phyloP scores from a whole-genome alignment of 1,140 invertebrate species.

The Drosophila ercepeae region DNA sequence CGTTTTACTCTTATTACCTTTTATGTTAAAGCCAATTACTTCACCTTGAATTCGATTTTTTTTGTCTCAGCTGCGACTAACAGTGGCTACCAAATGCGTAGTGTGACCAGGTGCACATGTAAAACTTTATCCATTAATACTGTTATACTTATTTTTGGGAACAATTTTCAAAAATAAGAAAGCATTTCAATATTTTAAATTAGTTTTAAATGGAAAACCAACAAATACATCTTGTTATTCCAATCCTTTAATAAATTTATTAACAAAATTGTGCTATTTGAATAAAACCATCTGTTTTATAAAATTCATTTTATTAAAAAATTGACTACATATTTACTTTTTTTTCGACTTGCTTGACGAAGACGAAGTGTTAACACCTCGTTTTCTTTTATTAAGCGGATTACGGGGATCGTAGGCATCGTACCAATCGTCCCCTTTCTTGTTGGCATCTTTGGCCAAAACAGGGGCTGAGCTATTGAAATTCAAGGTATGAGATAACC shows the following conservation, averaged over 20 bases:
- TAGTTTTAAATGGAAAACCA: no score
- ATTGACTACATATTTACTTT: neutral
- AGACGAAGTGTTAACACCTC: constrained; percentile 85
- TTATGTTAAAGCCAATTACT: constrained; percentile 74
- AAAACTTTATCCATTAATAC: neutral
- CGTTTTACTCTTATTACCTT: constrained; percentile 58
- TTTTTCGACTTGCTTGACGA: constrained; percentile 35
- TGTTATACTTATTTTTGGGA: neutral
- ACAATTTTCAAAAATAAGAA: neutral
- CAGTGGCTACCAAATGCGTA: constrained; percentile 2
- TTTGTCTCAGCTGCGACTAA: constrained; percentile 53
- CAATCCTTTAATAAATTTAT: no score
- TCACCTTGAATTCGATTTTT: constrained; percentile 72
- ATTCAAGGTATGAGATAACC: constrained; percentile 91
- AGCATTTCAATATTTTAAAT: no score
- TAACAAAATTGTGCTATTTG: neutral
- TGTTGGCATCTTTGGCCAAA: constrained; percentile 97
- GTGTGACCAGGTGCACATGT: constrained; percentile 9
- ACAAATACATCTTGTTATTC: no score
- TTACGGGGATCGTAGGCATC: constrained; percentile 98
- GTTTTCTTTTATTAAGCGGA: constrained; percentile 94
- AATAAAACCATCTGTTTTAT: neutral
- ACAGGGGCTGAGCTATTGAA: constrained; percentile 91
- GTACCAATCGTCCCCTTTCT: constrained; percentile 97
- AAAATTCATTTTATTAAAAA: neutral